These are phyloP conservation scores for Triplophysa siluroides DNA, from an alignment of 2,113 vertebrate species.

Conservation along the genomic window DNA sequence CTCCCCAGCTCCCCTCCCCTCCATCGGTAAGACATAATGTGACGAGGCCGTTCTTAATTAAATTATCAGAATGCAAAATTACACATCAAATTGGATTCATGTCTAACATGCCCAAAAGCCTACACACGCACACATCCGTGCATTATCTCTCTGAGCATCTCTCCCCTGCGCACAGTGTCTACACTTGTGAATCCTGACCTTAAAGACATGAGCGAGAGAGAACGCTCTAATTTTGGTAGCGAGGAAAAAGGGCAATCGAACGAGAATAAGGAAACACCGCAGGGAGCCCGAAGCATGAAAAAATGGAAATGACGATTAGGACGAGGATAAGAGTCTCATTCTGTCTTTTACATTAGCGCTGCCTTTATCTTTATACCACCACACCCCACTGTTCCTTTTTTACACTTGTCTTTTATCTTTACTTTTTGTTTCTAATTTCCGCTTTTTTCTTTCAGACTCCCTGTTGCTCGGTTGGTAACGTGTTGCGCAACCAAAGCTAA, in stretches of 20 bases:
- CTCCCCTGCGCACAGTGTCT: constrained; percentile 34
- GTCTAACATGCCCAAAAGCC: constrained; percentile 48
- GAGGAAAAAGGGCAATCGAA: constrained; percentile 39
- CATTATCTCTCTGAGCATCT: constrained; percentile 33
- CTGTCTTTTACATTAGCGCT: constrained; percentile 17
- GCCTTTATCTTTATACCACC: background rate
- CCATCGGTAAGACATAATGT: constrained; percentile 32
- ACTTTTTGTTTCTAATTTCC: constrained; percentile 46
- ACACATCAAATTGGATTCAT: constrained; percentile 53
- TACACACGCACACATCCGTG: constrained; percentile 16
- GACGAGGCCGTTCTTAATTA: constrained; percentile 45
- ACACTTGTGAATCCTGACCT: constrained; percentile 42
- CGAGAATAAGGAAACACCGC: constrained; percentile 32
- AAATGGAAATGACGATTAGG: constrained; percentile 43
- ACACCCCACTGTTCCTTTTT: background rate
- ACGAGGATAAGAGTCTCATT: constrained; percentile 33
- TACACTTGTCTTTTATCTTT: constrained; percentile 51
- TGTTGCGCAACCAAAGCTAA: background rate
- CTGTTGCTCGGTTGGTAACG: background rate
- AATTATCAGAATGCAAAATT: constrained; percentile 52
- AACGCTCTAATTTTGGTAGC: constrained; percentile 43
- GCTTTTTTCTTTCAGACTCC: constrained; percentile 5
- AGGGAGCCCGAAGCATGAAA: constrained; percentile 27
- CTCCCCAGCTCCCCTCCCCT: background rate
- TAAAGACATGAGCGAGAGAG: constrained; percentile 27